These are phyloP conservation scores for Petrocephalus zakoni DNA, from an alignment of 2,113 vertebrate genomes.

Conservation along the genomic window DNA sequence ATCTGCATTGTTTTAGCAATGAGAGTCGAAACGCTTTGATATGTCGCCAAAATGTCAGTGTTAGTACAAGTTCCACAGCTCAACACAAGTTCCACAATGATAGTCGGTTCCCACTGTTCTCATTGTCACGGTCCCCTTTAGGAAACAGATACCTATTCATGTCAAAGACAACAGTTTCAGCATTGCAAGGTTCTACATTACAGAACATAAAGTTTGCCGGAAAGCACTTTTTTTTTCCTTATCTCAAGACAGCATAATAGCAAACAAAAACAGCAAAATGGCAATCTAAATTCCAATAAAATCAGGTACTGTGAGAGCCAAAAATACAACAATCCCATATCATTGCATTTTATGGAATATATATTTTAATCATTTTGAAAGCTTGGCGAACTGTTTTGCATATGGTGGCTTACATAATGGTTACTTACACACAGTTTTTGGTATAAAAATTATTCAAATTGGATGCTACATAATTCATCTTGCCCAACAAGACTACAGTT, in stretches of 20 bases:
- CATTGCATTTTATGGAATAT: neutral
- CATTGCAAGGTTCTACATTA: neutral
- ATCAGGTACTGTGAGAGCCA: neutral
- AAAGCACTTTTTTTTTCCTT: neutral
- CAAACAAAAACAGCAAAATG: neutral
- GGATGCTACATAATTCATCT: neutral
- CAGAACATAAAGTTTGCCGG: neutral
- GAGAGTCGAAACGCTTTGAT: too few species aligned
- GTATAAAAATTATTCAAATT: neutral
- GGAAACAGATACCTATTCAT: neutral
- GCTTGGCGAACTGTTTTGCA: neutral
- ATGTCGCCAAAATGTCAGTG: too few species aligned
- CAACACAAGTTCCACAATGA: too few species aligned
- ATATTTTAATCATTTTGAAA: neutral
- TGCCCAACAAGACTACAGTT: neutral
- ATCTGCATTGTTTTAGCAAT: too few species aligned
- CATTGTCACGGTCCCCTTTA: too few species aligned
- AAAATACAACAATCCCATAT: neutral
- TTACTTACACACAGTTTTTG: neutral
- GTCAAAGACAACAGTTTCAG: neutral
- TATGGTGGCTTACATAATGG: too few species aligned
- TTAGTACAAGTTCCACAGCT: too few species aligned
- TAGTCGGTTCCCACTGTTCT: too few species aligned
- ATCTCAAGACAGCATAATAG: neutral
- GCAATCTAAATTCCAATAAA: too few species aligned